A percentile compares a stretch with the other conserved stretches of the same genome.
phyloP scores from a whole-genome alignment of 2,113 vertebrate species.

The Hirundichthys speculiger region DNA sequence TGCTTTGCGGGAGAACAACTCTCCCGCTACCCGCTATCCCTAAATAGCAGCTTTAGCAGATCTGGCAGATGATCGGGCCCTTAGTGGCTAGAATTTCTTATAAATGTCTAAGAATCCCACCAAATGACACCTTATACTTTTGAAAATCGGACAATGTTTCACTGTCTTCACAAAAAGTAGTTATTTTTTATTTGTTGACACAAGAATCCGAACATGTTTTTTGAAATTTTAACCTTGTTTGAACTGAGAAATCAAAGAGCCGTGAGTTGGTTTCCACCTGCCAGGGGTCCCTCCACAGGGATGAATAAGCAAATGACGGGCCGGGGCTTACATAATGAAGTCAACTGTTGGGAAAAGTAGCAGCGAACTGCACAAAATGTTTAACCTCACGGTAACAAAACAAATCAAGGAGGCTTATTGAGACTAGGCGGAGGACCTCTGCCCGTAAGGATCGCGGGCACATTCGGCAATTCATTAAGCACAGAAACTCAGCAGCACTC shows the following conservation, averaged over 20 bases:
- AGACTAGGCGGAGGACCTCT: conserved; percentile 69
- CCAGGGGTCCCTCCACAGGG: conserved; percentile 40
- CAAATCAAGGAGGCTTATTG: conserved; percentile 70
- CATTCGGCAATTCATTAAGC: conserved; percentile 77
- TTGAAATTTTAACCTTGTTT: not conserved
- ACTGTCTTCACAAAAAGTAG: not conserved
- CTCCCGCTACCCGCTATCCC: too few relatives aligned
- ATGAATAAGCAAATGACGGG: conserved; percentile 59
- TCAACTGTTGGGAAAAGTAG: conserved; percentile 59
- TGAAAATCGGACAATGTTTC: not conserved
- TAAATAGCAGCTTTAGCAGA: too few relatives aligned
- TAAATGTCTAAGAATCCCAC: conserved; percentile 19
- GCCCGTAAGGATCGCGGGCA: conserved; percentile 74
- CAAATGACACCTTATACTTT: conserved; percentile 13
- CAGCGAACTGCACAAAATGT: conserved; percentile 80
- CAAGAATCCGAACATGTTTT: not conserved
- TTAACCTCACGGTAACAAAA: conserved; percentile 78
- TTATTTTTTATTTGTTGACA: not conserved
- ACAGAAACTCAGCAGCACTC: conserved; percentile 65
- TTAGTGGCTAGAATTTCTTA: too few relatives aligned
- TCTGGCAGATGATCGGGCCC: too few relatives aligned
- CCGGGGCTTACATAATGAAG: conserved; percentile 68
- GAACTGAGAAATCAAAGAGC: conserved; percentile 9
- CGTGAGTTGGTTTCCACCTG: conserved; percentile 29
- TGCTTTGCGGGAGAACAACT: too few relatives aligned